A percentile compares a stretch with the other conserved stretches of the same genome.
Evolutionary conservation across 2,113 vertebrate species (phyloP).

Genomic region (Antechinus flavipes): DNA sequence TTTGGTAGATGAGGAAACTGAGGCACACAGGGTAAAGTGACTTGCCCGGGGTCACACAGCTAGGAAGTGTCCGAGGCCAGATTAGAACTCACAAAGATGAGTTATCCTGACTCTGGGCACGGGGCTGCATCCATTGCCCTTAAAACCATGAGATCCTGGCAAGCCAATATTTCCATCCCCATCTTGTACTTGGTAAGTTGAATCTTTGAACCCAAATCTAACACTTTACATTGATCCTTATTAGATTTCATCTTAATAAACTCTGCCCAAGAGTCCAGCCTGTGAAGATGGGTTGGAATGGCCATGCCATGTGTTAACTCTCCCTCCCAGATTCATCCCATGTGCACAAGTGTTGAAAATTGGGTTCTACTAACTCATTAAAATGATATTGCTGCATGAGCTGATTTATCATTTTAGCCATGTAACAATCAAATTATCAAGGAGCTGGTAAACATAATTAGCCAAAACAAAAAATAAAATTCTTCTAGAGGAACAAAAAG

Average conservation of each 20-base stretch:
- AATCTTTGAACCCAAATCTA: background rate
- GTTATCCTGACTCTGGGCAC: background rate
- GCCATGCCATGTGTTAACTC: background rate
- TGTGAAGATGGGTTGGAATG: background rate
- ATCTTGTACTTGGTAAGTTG: background rate
- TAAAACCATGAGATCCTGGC: background rate
- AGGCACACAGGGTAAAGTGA: background rate
- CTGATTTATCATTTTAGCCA: background rate
- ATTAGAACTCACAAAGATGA: background rate
- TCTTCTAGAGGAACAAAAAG: background rate
- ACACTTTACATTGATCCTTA: background rate
- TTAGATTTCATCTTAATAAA: background rate
- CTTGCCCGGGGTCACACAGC: background rate
- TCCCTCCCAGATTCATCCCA: background rate
- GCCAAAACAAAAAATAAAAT: background rate
- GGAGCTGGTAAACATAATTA: background rate
- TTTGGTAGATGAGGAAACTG: background rate
- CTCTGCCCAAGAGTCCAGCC: background rate
- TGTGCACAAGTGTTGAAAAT: background rate
- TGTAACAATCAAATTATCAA: background rate
- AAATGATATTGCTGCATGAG: background rate
- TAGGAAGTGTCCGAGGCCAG: background rate
- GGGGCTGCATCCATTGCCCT: background rate
- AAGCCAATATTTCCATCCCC: background rate
- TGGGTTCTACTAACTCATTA: background rate